Base-by-base conservation (phyloP, 2,888 invertebrate genomes). In the Zygothrica quintamaculata region DNA sequence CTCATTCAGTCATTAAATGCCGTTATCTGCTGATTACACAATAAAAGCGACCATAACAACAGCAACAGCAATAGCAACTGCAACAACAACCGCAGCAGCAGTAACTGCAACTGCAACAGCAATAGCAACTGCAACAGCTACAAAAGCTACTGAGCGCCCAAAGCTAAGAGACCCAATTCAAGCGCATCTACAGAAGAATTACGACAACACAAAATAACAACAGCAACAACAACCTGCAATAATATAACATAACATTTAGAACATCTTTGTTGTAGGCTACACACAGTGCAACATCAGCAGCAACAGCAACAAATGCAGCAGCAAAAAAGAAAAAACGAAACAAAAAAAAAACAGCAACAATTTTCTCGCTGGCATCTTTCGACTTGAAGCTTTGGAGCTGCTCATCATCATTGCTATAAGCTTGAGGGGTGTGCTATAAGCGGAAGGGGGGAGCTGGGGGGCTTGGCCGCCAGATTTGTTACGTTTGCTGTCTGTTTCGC, bases 21-120 rank as follows among this genome's bases (percentile, higher is more conserved):
- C 88, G 89, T 88, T 88, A 89, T 89, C 89, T 89, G 79, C 81
- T 89, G 88, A 88, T 89, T 88, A 88, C 88, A 89, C 88, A 88
- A 88, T 87, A 88, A 88, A 88, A 76, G 71, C 82, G 79, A 65
- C 61, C 69, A 73, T 53, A 65, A 66, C 68, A 75, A 66, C 66
- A 75, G 70, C 61, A 56, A 47, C 59, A 55, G 26, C 55, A 55
- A 34, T 42, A 46, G 31, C 52, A 59, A 33, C 64, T 52, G 12
- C 36, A 56, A 13, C 36, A 59, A 12, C 58, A 55, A 42, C 52
- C 39, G 8, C 40, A 40, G 5, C 48, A 39, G 47, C n/a, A 44
- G 25, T 34, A 6, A 11, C 26, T 31, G 22, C 47, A 47, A 34
- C 56, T 55, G 39, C 42, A 52, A 11, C 11, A 34, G 12, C 12